Conservation (phyloP, 37 sponge, comb jelly and placozoan genomes). For the Cliona cf. orientalis region DNA sequence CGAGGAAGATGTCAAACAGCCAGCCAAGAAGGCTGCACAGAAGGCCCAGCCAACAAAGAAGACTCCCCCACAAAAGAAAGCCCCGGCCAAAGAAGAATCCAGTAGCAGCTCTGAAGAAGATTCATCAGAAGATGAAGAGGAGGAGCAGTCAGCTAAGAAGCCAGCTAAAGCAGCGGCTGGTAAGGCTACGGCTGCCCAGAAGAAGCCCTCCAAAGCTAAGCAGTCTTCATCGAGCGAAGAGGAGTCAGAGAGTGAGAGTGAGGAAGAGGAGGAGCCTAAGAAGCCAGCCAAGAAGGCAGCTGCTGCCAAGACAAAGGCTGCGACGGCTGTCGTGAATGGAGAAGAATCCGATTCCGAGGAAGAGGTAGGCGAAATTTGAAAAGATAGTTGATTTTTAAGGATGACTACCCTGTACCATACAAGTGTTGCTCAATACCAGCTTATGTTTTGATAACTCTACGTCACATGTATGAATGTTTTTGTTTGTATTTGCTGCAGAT, state of each 20-base stretch:
- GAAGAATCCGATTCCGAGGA: constrained; percentile 27
- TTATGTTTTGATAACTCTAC: too few species aligned
- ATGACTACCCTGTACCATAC: neutral
- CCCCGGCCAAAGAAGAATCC: neutral
- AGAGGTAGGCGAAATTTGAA: neutral
- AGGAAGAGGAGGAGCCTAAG: neutral
- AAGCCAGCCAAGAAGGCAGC: neutral
- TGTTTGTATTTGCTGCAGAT: too few species aligned
- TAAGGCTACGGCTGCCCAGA: neutral
- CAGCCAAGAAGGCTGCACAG: too few species aligned
- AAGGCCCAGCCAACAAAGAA: too few species aligned
- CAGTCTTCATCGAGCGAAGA: neutral
- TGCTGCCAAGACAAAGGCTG: constrained; percentile 6
- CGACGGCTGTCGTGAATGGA: neutral
- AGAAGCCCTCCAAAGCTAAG: neutral
- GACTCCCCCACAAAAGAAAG: neutral
- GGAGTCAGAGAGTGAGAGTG: neutral
- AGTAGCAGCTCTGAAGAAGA: neutral
- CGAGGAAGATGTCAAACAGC: neutral
- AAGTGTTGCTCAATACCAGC: too few species aligned
- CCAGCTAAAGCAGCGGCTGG: too few species aligned
- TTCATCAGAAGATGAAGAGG: too few species aligned
- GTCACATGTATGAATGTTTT: too few species aligned
- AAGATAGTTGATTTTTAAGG: neutral
- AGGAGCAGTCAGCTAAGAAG: too few species aligned